Conservation (phyloP, 2,113 vertebrate genomes). For the Labeo rohita region DNA sequence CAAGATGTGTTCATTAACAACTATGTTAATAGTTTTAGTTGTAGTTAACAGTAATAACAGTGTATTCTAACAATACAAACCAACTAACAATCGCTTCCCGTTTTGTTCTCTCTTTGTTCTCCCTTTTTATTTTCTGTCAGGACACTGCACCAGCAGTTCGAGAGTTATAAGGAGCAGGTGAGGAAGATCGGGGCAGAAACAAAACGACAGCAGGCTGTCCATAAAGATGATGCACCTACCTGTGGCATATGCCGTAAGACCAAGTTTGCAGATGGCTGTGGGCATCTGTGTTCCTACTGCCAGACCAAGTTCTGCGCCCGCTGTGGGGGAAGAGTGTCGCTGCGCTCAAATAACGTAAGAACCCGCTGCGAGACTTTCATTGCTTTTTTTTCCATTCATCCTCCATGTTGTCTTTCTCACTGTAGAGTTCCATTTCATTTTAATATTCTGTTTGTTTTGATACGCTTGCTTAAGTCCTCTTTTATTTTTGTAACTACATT, state of each 20-base stretch:
- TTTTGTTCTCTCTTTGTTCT: not conserved
- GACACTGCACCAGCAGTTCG: conserved; percentile 98
- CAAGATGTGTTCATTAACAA: not conserved
- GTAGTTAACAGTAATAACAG: not conserved
- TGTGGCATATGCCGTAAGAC: conserved; percentile 98
- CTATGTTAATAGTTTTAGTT: not conserved
- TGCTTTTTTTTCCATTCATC: not conserved
- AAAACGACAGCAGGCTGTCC: conserved; percentile 89
- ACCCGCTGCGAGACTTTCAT: not conserved
- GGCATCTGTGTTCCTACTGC: conserved; percentile 97
- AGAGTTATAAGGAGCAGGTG: conserved; percentile 99
- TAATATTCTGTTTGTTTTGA: not conserved
- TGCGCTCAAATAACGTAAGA: conserved; percentile 97
- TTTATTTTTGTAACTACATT: not conserved
- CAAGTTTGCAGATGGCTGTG: conserved; percentile 97
- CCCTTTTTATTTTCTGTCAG: conserved; percentile 68
- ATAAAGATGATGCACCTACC: conserved; percentile 95
- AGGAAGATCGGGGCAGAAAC: conserved; percentile 95
- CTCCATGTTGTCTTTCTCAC: not conserved
- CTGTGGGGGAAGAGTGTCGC: conserved; percentile 94
- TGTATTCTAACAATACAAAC: not conserved
- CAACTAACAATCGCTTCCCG: not conserved
- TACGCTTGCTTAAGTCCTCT: not conserved
- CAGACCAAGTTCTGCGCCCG: conserved; percentile 98
- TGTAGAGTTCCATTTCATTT: not conserved